phyloP scores from a whole-genome alignment of 2,113 vertebrate genomes.

The Myotis lucifugus region DNA sequence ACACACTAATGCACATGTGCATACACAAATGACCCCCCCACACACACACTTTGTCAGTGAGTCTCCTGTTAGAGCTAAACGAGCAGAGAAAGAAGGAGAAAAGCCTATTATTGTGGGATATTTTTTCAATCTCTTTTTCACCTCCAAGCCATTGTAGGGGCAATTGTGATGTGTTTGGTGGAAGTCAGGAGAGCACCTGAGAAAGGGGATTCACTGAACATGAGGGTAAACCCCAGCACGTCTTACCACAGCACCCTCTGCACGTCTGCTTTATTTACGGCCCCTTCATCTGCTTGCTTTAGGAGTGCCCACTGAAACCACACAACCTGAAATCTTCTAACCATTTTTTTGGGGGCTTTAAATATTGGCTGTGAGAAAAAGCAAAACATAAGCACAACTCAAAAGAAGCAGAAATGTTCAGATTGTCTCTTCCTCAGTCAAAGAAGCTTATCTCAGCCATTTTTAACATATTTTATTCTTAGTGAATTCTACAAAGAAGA shows the following conservation, averaged over 20 bases:
- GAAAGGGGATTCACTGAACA: rapidly evolving
- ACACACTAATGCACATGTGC: neutral
- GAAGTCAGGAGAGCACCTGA: neutral
- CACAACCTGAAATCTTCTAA: neutral
- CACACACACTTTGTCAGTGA: neutral
- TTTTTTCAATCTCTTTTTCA: neutral
- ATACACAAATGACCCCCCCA: neutral
- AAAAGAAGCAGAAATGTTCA: slow-evolving; percentile 1
- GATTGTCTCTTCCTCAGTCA: neutral
- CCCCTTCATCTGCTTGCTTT: neutral
- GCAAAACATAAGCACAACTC: neutral
- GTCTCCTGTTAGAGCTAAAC: neutral
- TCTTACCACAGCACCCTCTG: neutral
- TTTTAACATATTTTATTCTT: neutral
- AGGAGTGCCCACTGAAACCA: neutral
- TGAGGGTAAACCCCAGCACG: too few relatives aligned
- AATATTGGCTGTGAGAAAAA: neutral
- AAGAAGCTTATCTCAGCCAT: neutral
- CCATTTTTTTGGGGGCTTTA: neutral
- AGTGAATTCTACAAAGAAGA: slow-evolving; percentile 27
- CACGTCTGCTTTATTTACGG: neutral
- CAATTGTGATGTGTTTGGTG: neutral
- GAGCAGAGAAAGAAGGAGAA: neutral
- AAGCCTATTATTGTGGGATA: neutral
- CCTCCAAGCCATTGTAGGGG: neutral